Conservation (phyloP, 1,140 invertebrate species). For the Danaus melanippus region DNA sequence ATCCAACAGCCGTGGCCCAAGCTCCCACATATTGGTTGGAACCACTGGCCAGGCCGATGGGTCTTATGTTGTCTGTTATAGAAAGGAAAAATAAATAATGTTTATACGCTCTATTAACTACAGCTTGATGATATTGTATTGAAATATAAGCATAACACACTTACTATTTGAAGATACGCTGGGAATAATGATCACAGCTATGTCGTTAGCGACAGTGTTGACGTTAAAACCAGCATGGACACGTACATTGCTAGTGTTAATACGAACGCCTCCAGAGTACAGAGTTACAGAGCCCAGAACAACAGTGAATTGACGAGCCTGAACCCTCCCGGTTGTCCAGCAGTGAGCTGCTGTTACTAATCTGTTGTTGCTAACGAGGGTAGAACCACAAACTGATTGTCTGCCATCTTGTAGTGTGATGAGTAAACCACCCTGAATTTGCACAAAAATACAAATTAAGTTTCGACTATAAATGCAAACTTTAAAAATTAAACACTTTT, state of each 20-base stretch:
- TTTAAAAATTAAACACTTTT: neutral
- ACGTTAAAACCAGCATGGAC: conserved; percentile 12
- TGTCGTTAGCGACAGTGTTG: conserved; percentile 12
- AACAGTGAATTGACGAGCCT: conserved; percentile 12
- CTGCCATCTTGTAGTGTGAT: conserved; percentile 7
- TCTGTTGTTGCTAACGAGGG: conserved; percentile 15
- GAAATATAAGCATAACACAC: neutral
- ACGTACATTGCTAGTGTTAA: conserved; percentile 8
- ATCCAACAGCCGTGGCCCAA: conserved; percentile 21
- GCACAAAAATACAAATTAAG: neutral
- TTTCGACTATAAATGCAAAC: neutral
- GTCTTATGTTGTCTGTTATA: conserved; percentile 19
- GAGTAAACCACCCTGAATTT: conserved; percentile 17
- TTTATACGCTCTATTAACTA: neutral
- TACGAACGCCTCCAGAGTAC: conserved; percentile 13
- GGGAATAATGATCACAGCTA: conserved; percentile 14
- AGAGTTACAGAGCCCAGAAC: conserved; percentile 14
- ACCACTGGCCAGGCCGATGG: conserved; percentile 15
- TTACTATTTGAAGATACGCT: conserved; percentile 11
- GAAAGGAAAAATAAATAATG: neutral
- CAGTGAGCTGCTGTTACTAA: conserved; percentile 18
- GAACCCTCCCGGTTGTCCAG: conserved; percentile 5
- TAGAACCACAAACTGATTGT: conserved; percentile 17
- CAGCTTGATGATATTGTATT: too few relatives aligned
- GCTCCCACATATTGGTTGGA: conserved; percentile 15